A percentile compares a stretch with the other conserved stretches of the same genome.
Conservation (phyloP, 2,888 invertebrate species). For the Drosophila putrida region DNA sequence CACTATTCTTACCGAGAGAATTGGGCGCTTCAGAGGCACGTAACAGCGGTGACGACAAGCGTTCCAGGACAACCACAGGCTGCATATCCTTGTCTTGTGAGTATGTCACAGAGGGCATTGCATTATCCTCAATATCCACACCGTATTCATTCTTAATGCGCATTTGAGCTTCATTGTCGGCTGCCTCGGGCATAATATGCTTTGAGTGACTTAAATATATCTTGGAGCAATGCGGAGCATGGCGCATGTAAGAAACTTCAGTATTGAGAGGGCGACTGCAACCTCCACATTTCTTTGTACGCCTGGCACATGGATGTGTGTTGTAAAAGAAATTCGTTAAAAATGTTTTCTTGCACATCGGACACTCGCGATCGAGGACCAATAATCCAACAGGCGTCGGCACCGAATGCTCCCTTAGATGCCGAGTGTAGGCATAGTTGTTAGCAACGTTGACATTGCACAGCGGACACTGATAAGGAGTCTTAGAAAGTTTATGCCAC, state of each 20-base stretch:
- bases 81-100: constrained; percentile 61
- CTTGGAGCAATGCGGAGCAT: constrained; percentile 80
- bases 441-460: constrained; percentile 82
- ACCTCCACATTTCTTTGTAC: constrained; percentile 81
- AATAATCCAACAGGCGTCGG: constrained; percentile 61
- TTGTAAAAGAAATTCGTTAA: constrained; percentile 84
- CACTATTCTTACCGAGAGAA: constrained; percentile 46
- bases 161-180: constrained; percentile 69
- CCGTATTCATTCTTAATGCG: constrained; percentile 81
- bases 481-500: constrained; percentile 84
- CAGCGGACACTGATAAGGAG: constrained; percentile 85
- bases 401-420: constrained; percentile 77
- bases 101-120: constrained; percentile 15
- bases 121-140: constrained; percentile 61
- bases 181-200: constrained; percentile 73
- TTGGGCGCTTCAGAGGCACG: constrained; percentile 51
- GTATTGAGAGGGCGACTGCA: constrained; percentile 76
- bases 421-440: constrained; percentile 80
- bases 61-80: constrained; percentile 79
- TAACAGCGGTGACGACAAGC: constrained; percentile 74
- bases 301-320: constrained; percentile 83
- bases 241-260: constrained; percentile 77
- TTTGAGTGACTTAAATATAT: constrained; percentile 77
- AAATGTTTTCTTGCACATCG: constrained; percentile 81
- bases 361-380: constrained; percentile 83